Evolutionary conservation across 2,113 vertebrate genomes (phyloP).

Genomic region (Tor tambroides): DNA sequence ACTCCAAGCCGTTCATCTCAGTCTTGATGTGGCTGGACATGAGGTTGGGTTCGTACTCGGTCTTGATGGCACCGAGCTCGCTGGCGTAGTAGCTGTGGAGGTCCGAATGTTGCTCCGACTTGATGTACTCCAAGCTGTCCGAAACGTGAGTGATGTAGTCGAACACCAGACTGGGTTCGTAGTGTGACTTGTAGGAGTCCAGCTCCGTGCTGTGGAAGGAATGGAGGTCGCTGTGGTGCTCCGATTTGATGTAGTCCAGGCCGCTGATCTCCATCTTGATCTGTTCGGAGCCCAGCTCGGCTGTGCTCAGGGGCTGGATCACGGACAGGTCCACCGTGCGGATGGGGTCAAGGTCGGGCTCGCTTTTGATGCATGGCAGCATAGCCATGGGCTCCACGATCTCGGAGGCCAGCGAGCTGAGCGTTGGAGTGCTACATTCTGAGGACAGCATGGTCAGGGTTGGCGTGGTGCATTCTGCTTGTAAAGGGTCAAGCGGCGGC

Average conservation of each 20-base stretch:
- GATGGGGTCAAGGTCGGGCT: conserved; percentile 77
- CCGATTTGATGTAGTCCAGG: conserved; percentile 80
- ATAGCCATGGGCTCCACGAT: conserved; percentile 75
- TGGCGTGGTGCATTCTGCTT: conserved; percentile 49
- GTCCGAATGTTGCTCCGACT: conserved; percentile 78
- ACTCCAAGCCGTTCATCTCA: conserved; percentile 74
- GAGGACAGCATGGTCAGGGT: conserved; percentile 71
- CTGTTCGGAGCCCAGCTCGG: conserved; percentile 78
- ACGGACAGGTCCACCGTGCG: conserved; percentile 77
- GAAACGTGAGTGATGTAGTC: conserved; percentile 81
- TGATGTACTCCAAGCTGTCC: conserved; percentile 79
- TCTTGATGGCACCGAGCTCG: conserved; percentile 70
- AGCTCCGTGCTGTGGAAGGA: conserved; percentile 72
- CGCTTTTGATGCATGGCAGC: conserved; percentile 79
- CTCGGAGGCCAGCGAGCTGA: conserved; percentile 73
- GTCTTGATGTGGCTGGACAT: conserved; percentile 65
- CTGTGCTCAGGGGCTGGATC: conserved; percentile 79
- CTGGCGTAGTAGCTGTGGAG: conserved; percentile 79
- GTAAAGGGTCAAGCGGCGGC: conserved; percentile 51
- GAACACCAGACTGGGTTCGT: conserved; percentile 77
- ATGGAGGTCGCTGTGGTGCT: conserved; percentile 71
- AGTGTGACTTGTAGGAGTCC: conserved; percentile 77
- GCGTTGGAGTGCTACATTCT: conserved; percentile 71
- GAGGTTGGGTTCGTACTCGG: conserved; percentile 69
- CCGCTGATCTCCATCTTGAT: conserved; percentile 84